Evolutionary conservation across 2,113 vertebrate species (phyloP), one percentile per base, ranked within the genome.

Genomic region (Pterocles orientalis): DNA sequence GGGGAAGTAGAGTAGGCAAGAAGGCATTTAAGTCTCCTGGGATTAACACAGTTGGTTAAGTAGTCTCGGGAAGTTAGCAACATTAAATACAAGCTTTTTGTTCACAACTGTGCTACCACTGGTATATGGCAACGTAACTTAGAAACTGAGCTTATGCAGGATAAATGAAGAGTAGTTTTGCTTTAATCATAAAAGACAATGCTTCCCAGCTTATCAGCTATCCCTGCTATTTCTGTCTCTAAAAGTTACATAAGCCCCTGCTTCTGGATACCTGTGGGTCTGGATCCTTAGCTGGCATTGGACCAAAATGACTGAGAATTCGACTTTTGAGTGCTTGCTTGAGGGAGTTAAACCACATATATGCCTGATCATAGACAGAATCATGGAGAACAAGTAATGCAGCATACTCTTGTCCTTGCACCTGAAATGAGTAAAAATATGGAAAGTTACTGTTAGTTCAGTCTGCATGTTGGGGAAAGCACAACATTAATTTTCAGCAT

Each of bases 241-340:
- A 28, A 28, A 72, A 71, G 60, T 91, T 94, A 91, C 25, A 18
- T 61, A 48, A 86, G 76, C 21, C 33, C 71, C 33, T 36, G 43
- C 81, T 53, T 92, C 54, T 73, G 93, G 50, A 58, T 43, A 98
- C 98, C 98, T 98, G 98, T 53, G 98, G 98, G 84, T 98, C 98
- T 53, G 94, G 96, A 94, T 98, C 98, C 86, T 98, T 98, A 39
- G 97, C 97, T 72, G 98, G 98, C 98, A 98, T 98, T 71, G 98
- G 98, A 84, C 98, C 98, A 96, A 98, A 98, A 77, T 98, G 98
- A 96, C 81, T 97, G 70, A 98, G 95, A 95, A 98, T 98, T 76
- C 98, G 97, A 94, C 91, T 98, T 95, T 98, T 98, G 94, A 98
- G 95, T 31, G 97, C 96, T 77, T 96, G 82, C 92, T 98, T 98